phyloP scores from a whole-genome alignment of 2,797 vertebrate genomes.

The Hafferia zeledoni region DNA sequence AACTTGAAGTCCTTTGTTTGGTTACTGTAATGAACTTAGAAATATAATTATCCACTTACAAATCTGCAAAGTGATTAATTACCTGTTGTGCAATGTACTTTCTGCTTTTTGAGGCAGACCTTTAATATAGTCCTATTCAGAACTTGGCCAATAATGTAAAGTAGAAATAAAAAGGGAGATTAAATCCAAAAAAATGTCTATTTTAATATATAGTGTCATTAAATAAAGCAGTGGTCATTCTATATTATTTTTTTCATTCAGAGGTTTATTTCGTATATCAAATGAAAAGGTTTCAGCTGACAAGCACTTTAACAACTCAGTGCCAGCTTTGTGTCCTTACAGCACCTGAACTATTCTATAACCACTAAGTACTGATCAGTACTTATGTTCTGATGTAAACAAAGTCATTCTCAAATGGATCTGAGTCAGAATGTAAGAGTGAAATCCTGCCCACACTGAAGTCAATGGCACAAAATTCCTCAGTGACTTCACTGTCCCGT shows the following conservation, averaged over 20 bases:
- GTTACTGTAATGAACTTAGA: not conserved
- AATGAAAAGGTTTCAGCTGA: not conserved
- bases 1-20: not conserved
- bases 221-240: not conserved
- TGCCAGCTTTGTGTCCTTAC: not conserved
- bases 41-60: not conserved
- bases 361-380: not conserved
- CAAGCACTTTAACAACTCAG: not conserved
- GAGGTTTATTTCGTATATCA: not conserved
- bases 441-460: not conserved
- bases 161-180: not conserved
- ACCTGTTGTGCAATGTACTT: not conserved
- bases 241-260: not conserved
- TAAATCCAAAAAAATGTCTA: not conserved
- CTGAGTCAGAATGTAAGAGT: not conserved
- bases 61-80: not conserved
- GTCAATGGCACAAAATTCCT: not conserved
- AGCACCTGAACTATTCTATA: not conserved
- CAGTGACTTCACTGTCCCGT: not conserved
- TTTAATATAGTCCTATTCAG: not conserved
- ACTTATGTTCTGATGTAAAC: not conserved
- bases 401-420: not conserved
- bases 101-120: not conserved
- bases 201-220: not conserved
- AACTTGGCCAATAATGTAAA: not conserved